Percentiles rank a stretch among this genome's conserved stretches.
Conservation (phyloP, 37 sponge, comb jelly and placozoan species). For the Ephydatia muelleri region DNA sequence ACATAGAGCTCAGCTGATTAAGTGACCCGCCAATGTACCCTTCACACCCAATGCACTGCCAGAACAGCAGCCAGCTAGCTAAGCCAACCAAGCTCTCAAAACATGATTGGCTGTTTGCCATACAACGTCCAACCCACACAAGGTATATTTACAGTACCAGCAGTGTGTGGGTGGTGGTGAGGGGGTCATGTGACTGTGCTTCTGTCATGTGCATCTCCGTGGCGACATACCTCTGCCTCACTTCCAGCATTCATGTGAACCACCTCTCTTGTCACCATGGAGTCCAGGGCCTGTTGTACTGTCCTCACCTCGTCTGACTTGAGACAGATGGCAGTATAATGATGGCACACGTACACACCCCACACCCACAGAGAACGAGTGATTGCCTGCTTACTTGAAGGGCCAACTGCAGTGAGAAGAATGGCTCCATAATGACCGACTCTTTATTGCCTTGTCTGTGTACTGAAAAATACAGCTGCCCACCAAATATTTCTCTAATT, state of each 20-base stretch:
- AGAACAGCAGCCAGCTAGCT: no score
- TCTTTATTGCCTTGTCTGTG: slow-evolving; percentile 85
- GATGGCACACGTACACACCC: background rate
- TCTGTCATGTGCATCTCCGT: background rate
- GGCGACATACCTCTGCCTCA: slow-evolving; percentile 23
- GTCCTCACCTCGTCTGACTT: slow-evolving; percentile 61
- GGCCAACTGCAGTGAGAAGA: slow-evolving; percentile 95
- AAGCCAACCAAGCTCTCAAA: no score
- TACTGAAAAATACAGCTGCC: slow-evolving; percentile 79
- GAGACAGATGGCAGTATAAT: background rate
- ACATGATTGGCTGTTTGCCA: no score
- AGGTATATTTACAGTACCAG: background rate
- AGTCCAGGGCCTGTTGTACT: slow-evolving; percentile 76
- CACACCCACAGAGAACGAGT: no score
- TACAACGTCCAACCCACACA: no score
- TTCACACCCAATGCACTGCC: no score
- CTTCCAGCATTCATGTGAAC: slow-evolving; percentile 33
- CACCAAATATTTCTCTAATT: slow-evolving; percentile 92
- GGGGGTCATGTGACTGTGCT: background rate
- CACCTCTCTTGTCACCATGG: slow-evolving; percentile 57
- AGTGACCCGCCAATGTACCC: no score
- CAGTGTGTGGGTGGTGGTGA: background rate
- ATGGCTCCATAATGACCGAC: slow-evolving; percentile 93
- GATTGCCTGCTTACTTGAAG: slow-evolving; percentile 79
- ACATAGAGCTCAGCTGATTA: no score